These are phyloP conservation scores for Ormyrus labotus DNA, from an alignment of 2,888 invertebrate genomes.

Conservation along the genomic window DNA sequence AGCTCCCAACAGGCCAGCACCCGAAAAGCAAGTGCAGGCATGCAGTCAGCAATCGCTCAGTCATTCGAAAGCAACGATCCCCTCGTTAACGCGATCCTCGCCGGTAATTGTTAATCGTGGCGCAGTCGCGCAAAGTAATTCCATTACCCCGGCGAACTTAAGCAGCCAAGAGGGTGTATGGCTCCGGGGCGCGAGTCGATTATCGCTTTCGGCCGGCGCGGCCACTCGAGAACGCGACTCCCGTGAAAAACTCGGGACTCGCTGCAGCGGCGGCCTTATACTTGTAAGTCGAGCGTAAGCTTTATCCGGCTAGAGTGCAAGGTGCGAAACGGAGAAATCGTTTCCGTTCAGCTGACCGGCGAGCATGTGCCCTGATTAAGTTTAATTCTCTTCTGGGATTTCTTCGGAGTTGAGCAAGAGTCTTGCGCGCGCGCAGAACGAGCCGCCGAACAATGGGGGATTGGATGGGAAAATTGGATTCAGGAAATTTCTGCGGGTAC, in stretches of 20 bases:
- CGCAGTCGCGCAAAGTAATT: conserved; percentile 67
- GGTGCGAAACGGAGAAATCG: conserved; percentile 22
- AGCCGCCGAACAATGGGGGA: background rate
- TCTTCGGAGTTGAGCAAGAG: background rate
- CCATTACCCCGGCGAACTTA: conserved; percentile 66
- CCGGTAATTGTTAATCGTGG: conserved; percentile 65
- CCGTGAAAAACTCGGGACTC: conserved; percentile 60
- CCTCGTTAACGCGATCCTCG: background rate
- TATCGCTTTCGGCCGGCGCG: background rate
- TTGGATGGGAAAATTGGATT: conserved; percentile 24
- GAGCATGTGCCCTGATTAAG: conserved; percentile 7
- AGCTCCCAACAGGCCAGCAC: background rate
- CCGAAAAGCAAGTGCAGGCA: too few relatives aligned
- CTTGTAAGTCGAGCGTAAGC: too few relatives aligned
- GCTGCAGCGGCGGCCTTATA: background rate
- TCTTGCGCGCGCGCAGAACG: background rate
- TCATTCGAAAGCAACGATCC: background rate
- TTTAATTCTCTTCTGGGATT: background rate
- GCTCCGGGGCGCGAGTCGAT: conserved; percentile 52
- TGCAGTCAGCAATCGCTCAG: background rate
- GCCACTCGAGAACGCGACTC: conserved; percentile 66
- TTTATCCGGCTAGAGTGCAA: background rate
- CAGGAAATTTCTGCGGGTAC: background rate
- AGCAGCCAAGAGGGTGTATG: conserved; percentile 72
- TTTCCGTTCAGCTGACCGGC: conserved; percentile 21